Evolutionary conservation across 2,888 invertebrate genomes (phyloP).

Genomic region (Tortricodes alternella): DNA sequence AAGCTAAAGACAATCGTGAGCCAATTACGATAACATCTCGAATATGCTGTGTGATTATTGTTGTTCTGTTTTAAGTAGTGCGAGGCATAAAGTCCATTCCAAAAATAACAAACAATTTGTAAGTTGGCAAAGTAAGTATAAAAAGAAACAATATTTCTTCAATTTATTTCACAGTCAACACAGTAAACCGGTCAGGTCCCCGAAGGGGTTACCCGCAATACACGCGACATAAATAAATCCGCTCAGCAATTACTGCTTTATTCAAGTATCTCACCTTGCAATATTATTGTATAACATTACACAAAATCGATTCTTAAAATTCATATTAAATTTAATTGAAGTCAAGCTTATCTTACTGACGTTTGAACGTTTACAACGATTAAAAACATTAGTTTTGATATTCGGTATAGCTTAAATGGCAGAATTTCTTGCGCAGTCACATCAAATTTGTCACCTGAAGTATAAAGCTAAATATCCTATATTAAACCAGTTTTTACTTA

Average conservation of each 20-base stretch:
- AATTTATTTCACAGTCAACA: neutral
- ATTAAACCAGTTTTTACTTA: conserved; percentile 35
- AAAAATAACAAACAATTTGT: neutral
- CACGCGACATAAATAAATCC: neutral
- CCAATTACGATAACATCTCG: neutral
- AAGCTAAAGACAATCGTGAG: neutral
- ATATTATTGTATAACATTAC: neutral
- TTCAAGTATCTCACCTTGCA: neutral
- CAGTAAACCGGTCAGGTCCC: conserved; percentile 2
- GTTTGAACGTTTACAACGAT: neutral
- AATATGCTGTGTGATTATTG: no score
- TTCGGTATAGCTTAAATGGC: neutral
- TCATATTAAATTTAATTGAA: no score
- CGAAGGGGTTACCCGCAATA: neutral
- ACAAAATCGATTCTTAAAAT: neutral
- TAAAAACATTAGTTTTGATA: no score
- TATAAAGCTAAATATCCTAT: conserved; percentile 2
- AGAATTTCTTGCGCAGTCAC: neutral
- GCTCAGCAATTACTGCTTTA: neutral
- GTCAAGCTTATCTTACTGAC: neutral
- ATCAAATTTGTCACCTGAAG: conserved; percentile 3
- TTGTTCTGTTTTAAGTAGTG: no score
- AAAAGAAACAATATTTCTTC: neutral
- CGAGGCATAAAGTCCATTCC: neutral
- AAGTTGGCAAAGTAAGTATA: neutral